These are phyloP conservation scores for Sitophilus oryzae DNA, from an alignment of 1,140 invertebrate species.

Conservation along the genomic window DNA sequence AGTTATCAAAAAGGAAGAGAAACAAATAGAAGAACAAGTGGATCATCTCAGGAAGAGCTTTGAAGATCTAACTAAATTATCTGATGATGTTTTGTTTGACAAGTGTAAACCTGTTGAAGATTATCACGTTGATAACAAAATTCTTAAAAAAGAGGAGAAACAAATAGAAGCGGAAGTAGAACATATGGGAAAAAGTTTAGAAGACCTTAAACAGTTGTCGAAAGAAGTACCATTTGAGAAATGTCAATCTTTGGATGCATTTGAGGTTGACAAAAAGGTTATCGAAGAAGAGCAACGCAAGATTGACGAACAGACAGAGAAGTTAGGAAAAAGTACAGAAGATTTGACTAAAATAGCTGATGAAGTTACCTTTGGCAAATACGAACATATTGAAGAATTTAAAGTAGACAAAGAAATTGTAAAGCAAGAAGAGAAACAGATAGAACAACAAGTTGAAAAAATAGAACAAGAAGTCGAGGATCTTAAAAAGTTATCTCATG, in stretches of 20 bases:
- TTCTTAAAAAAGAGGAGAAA: conserved; percentile 19
- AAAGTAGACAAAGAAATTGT: too few relatives aligned
- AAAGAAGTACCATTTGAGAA: conserved; percentile 24
- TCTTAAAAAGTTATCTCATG: too few relatives aligned
- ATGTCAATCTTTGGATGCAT: not conserved
- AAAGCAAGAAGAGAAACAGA: too few relatives aligned
- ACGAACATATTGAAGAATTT: too few relatives aligned
- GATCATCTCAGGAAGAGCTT: conserved; percentile 17
- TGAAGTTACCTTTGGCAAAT: too few relatives aligned
- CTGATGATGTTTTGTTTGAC: conserved; percentile 22
- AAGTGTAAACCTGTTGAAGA: conserved; percentile 17
- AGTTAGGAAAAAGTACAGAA: too few relatives aligned
- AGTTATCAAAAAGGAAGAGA: conserved; percentile 15
- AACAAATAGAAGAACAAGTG: conserved; percentile 25
- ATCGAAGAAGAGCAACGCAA: too few relatives aligned
- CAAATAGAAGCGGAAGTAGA: conserved; percentile 20
- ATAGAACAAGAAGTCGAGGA: too few relatives aligned
- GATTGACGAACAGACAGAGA: not conserved
- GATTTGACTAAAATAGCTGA: too few relatives aligned
- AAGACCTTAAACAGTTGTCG: conserved; percentile 18
- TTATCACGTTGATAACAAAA: conserved; percentile 11
- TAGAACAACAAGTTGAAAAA: too few relatives aligned
- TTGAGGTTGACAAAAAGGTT: too few relatives aligned
- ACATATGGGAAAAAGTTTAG: conserved; percentile 14
- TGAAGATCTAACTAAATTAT: conserved; percentile 21